Base-by-base conservation (phyloP, 1,140 invertebrate species). In the Coenobita brevimanus region DNA sequence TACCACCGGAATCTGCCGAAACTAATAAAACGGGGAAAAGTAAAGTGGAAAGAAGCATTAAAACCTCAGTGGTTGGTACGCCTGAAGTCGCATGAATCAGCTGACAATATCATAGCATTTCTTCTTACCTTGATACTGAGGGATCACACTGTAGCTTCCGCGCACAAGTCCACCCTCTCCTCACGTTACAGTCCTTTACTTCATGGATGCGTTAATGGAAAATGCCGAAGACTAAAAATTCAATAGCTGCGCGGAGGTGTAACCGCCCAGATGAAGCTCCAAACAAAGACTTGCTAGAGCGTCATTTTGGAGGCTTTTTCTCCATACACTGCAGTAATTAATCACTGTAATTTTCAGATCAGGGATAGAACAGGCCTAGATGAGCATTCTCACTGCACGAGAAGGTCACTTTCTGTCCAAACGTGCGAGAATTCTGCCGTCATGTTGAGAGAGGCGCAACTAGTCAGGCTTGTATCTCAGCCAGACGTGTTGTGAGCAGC, bases 251-350 rank as follows among this genome's bases (percentile, higher is more conserved):
- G 82, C 73, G 82, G 36, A 76, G 82, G 54, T 82, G 71, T 76
- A 76, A 62, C 73, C 82, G 71, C 73, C 82, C 82, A 62, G 73
- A 43, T 62, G 38, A 76, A 76, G 41, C 82, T n/a, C 82, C 50
- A 71, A 85, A 85, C 82, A 85, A 85, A 85, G 82, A 64, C 71
- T 85, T 30, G 73, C 82, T 85, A 85, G 82, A 85, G 82, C 82
- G 71, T 85, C 82, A 85, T 85, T 76, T 85, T 85, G 82, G 21
- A 76, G 62, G 27, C 24, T 17, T 82, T 64, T 85, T 85, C 33
- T 76, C 82, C 71, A 43, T 54, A 57, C 82, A 76, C 82, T 78
- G n/a, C 30, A 62, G 13, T 10, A 13, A 60, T 85, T 62, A 54
- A 76, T 71, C 54, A 30, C 71, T 24, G 33, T 85, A 62, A 60